phyloP scores from a whole-genome alignment of 2,888 invertebrate genomes.

The Magallana nippona region DNA sequence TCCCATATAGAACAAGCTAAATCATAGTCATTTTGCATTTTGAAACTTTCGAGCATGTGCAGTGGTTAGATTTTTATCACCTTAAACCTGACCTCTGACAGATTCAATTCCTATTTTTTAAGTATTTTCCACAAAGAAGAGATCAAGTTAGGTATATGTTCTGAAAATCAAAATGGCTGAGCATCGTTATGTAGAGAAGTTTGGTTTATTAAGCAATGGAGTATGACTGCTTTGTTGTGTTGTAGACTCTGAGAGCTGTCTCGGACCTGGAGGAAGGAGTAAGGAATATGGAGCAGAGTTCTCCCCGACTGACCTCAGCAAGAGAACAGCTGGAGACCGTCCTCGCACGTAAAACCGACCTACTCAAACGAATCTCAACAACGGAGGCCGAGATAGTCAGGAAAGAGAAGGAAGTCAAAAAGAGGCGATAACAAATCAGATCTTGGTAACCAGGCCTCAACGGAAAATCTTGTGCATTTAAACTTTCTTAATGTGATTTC shows the following conservation, averaged over 20 bases:
- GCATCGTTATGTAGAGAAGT: too few species aligned
- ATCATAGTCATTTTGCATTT: neutral
- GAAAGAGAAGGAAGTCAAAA: constrained; percentile 70
- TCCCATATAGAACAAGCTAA: neutral
- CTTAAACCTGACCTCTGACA: neutral
- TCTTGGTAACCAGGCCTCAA: too few species aligned
- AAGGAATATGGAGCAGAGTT: constrained; percentile 55
- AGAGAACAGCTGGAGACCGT: constrained; percentile 63
- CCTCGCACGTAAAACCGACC: constrained; percentile 62
- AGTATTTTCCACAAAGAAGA: too few species aligned
- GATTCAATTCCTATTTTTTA: too few species aligned
- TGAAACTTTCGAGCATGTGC: neutral
- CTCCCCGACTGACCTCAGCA: constrained; percentile 50
- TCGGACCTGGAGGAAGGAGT: constrained; percentile 68
- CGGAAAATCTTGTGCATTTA: too few species aligned
- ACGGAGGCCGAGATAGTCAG: constrained; percentile 69
- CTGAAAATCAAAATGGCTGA: too few species aligned
- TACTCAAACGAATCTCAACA: constrained; percentile 65
- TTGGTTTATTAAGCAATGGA: too few species aligned
- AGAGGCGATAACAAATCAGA: neutral
- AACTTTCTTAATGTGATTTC: too few species aligned
- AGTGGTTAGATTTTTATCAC: neutral
- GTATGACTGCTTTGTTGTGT: constrained; percentile 2
- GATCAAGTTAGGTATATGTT: too few species aligned
- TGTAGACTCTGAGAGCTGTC: constrained; percentile 67